Conservation (phyloP, 2,888 invertebrate species). For the Xestoiulus laeticollis region DNA sequence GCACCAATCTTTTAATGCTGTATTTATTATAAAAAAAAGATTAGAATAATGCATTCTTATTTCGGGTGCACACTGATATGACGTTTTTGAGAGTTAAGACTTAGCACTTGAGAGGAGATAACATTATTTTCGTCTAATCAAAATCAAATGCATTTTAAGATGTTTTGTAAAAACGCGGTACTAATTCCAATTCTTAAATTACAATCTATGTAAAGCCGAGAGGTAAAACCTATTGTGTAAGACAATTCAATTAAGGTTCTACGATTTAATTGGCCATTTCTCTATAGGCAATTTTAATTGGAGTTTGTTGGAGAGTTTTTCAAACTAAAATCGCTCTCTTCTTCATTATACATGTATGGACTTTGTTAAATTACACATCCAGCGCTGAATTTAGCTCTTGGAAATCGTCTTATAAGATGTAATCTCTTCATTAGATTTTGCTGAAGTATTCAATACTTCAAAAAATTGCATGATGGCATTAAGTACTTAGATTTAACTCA, state of each 20-base stretch:
- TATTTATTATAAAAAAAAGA: constrained; percentile 25
- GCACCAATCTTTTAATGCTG: background rate
- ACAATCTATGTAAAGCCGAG: background rate
- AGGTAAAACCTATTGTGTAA: background rate
- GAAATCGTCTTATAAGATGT: too few relatives aligned
- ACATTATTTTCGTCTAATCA: background rate
- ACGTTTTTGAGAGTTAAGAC: background rate
- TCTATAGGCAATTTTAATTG: background rate
- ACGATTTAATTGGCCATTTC: constrained; percentile 20
- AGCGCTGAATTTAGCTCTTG: too few relatives aligned
- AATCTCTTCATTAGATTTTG: too few relatives aligned
- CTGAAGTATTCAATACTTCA: too few relatives aligned
- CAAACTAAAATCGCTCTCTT: background rate
- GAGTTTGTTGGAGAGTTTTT: background rate
- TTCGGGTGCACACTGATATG: background rate
- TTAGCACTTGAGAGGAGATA: constrained; percentile 3
- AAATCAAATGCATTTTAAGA: background rate
- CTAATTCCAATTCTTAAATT: background rate
- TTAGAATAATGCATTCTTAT: background rate
- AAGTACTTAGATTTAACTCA: too few relatives aligned
- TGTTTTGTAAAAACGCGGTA: background rate
- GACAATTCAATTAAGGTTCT: constrained; percentile 43
- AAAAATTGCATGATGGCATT: too few relatives aligned
- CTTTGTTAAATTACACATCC: too few relatives aligned
- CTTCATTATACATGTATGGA: background rate